Evolutionary conservation across 2,888 invertebrate genomes (phyloP).

Genomic region (Polietes domitor): DNA sequence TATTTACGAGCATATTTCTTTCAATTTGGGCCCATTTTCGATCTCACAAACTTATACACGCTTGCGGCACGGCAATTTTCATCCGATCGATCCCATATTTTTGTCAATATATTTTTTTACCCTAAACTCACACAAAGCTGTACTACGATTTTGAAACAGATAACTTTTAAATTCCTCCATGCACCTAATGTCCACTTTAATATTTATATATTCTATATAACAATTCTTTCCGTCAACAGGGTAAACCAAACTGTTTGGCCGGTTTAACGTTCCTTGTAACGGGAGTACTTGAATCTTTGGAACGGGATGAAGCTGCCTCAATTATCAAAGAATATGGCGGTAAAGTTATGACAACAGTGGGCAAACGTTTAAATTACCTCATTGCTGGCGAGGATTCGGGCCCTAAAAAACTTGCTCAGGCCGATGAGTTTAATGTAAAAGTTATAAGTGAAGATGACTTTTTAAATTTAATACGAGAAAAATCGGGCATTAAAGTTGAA

Average conservation of each 20-base stretch:
- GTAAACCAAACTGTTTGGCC: constrained; percentile 86
- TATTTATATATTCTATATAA: not conserved
- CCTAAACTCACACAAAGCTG: no score
- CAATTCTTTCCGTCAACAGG: constrained; percentile 80
- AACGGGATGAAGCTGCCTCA: constrained; percentile 88
- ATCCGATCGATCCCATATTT: no score
- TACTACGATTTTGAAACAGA: no score
- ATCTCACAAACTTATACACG: no score
- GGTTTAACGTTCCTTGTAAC: constrained; percentile 89
- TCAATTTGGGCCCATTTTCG: no score
- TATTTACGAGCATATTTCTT: no score
- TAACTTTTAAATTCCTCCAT: no score
- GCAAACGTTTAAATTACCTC: constrained; percentile 90
- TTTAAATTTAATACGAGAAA: constrained; percentile 87
- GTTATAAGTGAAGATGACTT: constrained; percentile 91
- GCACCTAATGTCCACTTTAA: no score
- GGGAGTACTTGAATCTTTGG: constrained; percentile 93
- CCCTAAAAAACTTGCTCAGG: constrained; percentile 90
- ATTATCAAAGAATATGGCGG: constrained; percentile 92
- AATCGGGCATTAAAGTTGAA: constrained; percentile 79
- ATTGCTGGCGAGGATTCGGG: constrained; percentile 94
- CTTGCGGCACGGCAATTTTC: no score
- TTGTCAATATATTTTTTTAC: no score
- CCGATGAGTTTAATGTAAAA: constrained; percentile 86
- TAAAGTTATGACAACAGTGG: constrained; percentile 86